Conservation (phyloP, 1,140 invertebrate species). For the Oedothorax gibbosus region DNA sequence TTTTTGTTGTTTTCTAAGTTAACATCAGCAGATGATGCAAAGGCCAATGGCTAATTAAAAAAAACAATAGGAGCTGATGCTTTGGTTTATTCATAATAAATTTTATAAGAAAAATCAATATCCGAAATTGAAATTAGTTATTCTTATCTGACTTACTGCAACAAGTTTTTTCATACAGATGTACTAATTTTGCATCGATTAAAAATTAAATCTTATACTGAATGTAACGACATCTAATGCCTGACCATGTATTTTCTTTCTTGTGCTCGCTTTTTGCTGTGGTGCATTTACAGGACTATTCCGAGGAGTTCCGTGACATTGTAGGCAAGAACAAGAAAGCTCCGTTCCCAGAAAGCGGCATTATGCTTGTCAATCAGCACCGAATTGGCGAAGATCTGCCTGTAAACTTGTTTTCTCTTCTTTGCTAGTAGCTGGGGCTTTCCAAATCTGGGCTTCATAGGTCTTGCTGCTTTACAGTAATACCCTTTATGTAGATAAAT, state of each 20-base stretch:
- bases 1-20: no score
- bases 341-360: conserved; percentile 84
- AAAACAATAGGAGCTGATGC: no score
- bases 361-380: conserved; percentile 96
- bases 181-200: not conserved
- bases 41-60: no score
- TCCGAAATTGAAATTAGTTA: not conserved
- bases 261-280: conserved; percentile 47
- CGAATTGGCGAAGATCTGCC: conserved; percentile 94
- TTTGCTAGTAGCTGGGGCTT: not conserved
- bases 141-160: no score
- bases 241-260: conserved; percentile 42
- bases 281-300: conserved; percentile 81
- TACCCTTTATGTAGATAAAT: not conserved
- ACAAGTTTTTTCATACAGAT: no score
- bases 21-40: no score
- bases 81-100: no score
- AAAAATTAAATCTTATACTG: not conserved
- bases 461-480: not conserved
- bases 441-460: not conserved
- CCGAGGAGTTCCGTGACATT: conserved; percentile 95
- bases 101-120: no score
- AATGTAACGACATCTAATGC: conserved; percentile 16
- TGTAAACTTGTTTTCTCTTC: conserved; percentile 73
- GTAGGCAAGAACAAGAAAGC: conserved; percentile 88